phyloP scores from a whole-genome alignment of 2,888 invertebrate genomes.

The Cylloceria caligata region DNA sequence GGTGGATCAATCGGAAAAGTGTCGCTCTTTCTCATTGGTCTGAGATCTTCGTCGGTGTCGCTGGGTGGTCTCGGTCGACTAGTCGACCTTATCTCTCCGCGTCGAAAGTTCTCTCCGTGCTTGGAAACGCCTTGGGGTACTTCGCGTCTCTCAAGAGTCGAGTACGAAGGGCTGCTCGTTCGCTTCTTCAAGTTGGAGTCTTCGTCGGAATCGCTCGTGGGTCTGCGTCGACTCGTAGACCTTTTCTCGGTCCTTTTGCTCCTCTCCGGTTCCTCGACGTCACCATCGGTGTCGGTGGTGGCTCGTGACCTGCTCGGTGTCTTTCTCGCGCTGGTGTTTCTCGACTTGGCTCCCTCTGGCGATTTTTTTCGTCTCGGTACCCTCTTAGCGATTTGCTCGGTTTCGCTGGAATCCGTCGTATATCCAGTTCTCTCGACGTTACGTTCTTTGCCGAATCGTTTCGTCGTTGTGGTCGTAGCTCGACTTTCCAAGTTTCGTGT shows the following conservation, averaged over 20 bases:
- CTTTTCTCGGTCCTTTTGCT: constrained; percentile 55
- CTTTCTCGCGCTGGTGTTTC: constrained; percentile 19
- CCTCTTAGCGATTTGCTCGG: constrained; percentile 66
- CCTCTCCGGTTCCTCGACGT: constrained; percentile 57
- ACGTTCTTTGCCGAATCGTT: constrained; percentile 64
- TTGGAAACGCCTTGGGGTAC: constrained; percentile 25
- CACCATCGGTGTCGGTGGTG: constrained; percentile 64
- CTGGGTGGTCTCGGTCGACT: not conserved
- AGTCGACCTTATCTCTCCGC: constrained; percentile 17
- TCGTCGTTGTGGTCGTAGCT: not conserved
- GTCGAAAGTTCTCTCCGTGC: constrained; percentile 17
- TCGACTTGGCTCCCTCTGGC: constrained; percentile 69
- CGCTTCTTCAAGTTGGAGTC: constrained; percentile 26
- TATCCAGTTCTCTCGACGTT: constrained; percentile 67
- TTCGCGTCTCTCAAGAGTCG: constrained; percentile 35
- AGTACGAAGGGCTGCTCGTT: constrained; percentile 18
- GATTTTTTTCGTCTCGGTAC: constrained; percentile 71
- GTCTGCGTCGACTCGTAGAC: constrained; percentile 56
- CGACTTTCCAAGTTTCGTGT: constrained; percentile 27
- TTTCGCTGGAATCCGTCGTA: constrained; percentile 77
- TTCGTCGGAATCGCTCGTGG: constrained; percentile 53
- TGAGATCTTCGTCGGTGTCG: constrained; percentile 31
- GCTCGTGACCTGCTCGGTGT: constrained; percentile 62
- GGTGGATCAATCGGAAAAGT: constrained; percentile 64
- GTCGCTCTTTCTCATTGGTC: constrained; percentile 83